phyloP scores from a whole-genome alignment of 2,113 vertebrate species.

The Microtus oregoni region DNA sequence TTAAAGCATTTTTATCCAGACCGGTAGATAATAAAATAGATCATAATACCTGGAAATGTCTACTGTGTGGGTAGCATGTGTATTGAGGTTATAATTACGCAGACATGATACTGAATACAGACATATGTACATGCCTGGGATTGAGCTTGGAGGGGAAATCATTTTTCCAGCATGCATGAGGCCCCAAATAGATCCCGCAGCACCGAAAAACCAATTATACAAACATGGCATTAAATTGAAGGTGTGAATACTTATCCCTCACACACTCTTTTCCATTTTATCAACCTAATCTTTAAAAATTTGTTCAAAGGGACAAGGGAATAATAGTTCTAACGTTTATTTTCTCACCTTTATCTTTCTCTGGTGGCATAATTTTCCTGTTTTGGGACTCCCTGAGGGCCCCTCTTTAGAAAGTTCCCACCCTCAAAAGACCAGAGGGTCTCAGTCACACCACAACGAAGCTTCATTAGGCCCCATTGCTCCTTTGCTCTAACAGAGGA shows the following conservation, averaged over 20 bases:
- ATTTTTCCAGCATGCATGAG: neutral
- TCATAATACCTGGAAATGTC: neutral
- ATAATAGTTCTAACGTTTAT: neutral
- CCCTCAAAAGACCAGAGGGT: constrained; percentile 1
- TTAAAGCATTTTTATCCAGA: constrained; percentile 24
- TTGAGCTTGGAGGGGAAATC: too few relatives aligned
- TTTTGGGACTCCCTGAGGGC: neutral
- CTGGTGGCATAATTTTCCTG: neutral
- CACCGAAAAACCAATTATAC: neutral
- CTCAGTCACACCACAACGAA: constrained; percentile 40
- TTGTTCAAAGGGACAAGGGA: neutral
- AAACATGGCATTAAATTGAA: neutral
- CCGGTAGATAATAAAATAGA: neutral
- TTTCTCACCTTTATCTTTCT: neutral
- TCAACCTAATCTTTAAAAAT: neutral
- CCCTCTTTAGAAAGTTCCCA: neutral
- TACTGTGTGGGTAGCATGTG: neutral
- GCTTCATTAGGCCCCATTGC: constrained; percentile 51
- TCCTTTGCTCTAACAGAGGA: constrained; percentile 80
- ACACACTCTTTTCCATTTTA: neutral
- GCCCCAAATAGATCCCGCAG: neutral
- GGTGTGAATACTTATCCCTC: neutral
- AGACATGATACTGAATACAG: neutral
- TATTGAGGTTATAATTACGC: neutral
- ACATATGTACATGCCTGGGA: neutral